phyloP scores from a whole-genome alignment of 1,140 invertebrate genomes.

The Streblospio benedicti region DNA sequence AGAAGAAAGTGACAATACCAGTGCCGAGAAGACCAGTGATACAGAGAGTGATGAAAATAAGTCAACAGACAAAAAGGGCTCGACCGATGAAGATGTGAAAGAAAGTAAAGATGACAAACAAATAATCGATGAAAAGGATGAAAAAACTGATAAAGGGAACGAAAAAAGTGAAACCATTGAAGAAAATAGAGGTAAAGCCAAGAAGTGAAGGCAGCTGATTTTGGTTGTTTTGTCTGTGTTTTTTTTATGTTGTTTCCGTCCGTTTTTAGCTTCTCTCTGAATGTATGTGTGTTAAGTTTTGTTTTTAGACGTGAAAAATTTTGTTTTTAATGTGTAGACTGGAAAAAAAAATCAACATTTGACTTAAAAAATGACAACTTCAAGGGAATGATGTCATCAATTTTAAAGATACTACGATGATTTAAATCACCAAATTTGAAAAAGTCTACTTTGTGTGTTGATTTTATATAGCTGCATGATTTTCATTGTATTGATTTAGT shows the following conservation, averaged over 20 bases:
- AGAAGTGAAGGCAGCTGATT: neutral
- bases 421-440: no score
- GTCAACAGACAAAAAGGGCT: neutral
- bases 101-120: neutral
- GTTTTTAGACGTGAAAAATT: no score
- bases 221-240: neutral
- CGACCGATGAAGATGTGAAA: neutral
- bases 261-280: no score
- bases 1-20: neutral
- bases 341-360: no score
- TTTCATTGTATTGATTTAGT: no score
- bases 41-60: neutral
- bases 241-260: slow-evolving; percentile 64
- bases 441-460: no score
- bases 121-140: neutral
- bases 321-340: no score
- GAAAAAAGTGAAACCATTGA: neutral
- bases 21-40: neutral
- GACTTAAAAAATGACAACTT: no score
- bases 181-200: neutral
- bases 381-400: no score
- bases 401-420: no score
- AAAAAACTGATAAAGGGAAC: neutral
- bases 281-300: no score
- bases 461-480: no score